Evolutionary conservation across 2,888 invertebrate genomes (phyloP).

Genomic region (Sinohyriopsis cumingii): DNA sequence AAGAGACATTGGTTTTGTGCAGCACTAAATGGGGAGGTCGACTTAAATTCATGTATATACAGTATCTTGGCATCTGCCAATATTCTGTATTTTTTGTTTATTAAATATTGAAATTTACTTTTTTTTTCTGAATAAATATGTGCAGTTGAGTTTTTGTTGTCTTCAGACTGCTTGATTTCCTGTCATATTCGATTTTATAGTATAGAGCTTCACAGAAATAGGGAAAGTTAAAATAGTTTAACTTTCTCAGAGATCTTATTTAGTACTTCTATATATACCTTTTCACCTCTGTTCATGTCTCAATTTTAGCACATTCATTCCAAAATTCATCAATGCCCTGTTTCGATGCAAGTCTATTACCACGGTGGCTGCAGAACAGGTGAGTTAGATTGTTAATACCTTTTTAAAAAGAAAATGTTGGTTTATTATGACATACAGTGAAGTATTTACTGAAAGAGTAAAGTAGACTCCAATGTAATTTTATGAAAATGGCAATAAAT

Average conservation of each 20-base stretch:
- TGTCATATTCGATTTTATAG: not conserved
- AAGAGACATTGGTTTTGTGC: no score
- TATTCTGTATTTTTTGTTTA: no score
- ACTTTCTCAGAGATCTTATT: no score
- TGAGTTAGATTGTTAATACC: constrained; percentile 27
- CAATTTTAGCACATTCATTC: constrained; percentile 86
- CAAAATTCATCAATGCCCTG: constrained; percentile 90
- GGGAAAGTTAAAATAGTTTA: no score
- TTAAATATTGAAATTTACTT: no score
- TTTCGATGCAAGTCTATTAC: constrained; percentile 89
- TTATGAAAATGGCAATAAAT: not conserved
- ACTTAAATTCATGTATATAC: no score
- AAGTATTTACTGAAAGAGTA: no score
- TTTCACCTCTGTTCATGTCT: constrained; percentile 2
- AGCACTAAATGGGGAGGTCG: no score
- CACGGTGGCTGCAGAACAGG: constrained; percentile 93
- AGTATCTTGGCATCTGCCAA: no score
- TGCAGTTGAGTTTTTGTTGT: not conserved
- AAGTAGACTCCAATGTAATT: not conserved
- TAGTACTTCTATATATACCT: no score
- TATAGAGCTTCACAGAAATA: not conserved
- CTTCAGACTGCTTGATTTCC: not conserved
- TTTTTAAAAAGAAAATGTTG: not conserved
- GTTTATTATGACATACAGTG: not conserved
- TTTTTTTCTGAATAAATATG: no score